Evolutionary conservation across 2,888 invertebrate species (phyloP).

Genomic region (Tiphia femorata): DNA sequence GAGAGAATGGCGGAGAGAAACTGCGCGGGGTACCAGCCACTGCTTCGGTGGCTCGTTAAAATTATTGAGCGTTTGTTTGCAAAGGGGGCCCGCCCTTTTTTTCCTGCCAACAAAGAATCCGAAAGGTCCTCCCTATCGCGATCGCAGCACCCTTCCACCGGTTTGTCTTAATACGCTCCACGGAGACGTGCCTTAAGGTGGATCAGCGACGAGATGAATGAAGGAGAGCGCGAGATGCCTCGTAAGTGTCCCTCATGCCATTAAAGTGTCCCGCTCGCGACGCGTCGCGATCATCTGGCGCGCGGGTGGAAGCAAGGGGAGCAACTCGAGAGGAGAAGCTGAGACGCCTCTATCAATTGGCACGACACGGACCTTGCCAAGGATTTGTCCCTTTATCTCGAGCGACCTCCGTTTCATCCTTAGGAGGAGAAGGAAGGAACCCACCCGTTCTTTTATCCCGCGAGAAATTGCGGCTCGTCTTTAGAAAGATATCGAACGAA

Average conservation of each 20-base stretch:
- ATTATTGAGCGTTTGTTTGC: conserved; percentile 57
- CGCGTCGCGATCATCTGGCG: too few relatives aligned
- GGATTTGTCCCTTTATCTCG: too few relatives aligned
- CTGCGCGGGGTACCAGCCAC: conserved; percentile 18
- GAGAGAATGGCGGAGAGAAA: neutral
- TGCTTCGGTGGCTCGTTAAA: conserved; percentile 58
- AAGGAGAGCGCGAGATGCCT: conserved; percentile 21
- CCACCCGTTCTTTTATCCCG: too few relatives aligned
- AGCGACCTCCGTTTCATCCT: too few relatives aligned
- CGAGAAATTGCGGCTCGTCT: too few relatives aligned
- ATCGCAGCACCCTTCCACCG: conserved; percentile 20
- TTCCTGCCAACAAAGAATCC: conserved; percentile 26
- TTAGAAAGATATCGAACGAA: too few relatives aligned
- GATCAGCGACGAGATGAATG: conserved; percentile 21
- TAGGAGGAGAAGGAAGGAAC: too few relatives aligned
- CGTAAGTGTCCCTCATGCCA: conserved; percentile 29
- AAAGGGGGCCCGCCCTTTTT: conserved; percentile 31
- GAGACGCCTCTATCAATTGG: too few relatives aligned
- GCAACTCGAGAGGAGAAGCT: too few relatives aligned
- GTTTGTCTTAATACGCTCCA: conserved; percentile 13
- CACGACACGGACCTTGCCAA: too few relatives aligned
- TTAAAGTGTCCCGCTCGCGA: conserved; percentile 39
- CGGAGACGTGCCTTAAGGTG: neutral
- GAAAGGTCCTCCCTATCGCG: conserved; percentile 33
- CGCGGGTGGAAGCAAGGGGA: too few relatives aligned